Percentiles rank a stretch among this genome's conserved stretches.
Evolutionary conservation across 1,140 invertebrate genomes (phyloP).

Genomic region (Pissodes strobi): DNA sequence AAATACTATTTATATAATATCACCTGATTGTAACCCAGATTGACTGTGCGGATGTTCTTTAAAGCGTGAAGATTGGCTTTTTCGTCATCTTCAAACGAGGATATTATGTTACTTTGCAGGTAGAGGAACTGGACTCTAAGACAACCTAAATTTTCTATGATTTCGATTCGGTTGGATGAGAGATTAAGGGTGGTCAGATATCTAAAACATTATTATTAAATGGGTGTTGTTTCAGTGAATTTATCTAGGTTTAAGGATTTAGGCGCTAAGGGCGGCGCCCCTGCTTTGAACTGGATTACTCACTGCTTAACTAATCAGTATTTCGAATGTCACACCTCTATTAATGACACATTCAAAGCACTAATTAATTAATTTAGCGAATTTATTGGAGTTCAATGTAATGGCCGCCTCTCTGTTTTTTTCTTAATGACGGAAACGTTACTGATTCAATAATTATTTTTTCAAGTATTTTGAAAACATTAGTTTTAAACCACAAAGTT

Average conservation of each 20-base stretch:
- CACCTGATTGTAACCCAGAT: conserved; percentile 32
- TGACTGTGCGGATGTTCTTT: conserved; percentile 30
- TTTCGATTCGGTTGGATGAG: conserved; percentile 31
- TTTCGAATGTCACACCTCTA: neutral
- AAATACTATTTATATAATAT: no score
- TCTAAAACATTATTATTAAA: no score
- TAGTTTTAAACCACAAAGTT: no score
- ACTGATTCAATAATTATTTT: no score
- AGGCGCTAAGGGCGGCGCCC: no score
- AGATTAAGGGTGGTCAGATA: conserved; percentile 33
- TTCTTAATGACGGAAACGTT: no score
- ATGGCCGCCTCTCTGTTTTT: neutral
- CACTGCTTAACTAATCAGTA: no score
- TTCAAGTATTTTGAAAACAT: no score
- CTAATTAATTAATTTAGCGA: no score
- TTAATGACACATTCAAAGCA: neutral
- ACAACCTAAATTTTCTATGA: conserved; percentile 27
- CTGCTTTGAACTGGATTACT: neutral
- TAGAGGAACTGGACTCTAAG: conserved; percentile 25
- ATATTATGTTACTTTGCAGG: conserved; percentile 26
- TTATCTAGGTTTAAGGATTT: no score
- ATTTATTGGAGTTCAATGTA: neutral
- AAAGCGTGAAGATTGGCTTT: conserved; percentile 31
- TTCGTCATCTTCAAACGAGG: neutral
- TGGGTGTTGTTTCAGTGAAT: no score